These are phyloP conservation scores for Pavo muticus DNA, from an alignment of 2,113 vertebrate genomes.

Conservation along the genomic window DNA sequence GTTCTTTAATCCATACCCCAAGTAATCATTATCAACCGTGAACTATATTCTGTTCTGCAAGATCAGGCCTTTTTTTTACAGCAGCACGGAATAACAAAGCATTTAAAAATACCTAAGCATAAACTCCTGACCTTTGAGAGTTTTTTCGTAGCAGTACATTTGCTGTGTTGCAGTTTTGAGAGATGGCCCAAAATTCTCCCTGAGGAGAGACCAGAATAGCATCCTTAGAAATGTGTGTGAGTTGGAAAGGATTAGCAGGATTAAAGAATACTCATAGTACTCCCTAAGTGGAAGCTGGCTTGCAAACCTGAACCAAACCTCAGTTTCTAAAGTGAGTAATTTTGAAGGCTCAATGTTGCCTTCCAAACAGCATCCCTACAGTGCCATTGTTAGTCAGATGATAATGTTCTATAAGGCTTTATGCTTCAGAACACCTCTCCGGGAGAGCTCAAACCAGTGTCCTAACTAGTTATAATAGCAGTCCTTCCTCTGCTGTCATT, in stretches of 20 bases:
- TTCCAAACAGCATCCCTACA: not conserved
- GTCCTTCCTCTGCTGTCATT: not conserved
- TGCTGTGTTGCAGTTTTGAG: conserved; percentile 7
- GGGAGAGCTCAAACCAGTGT: not conserved
- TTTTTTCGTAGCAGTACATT: not conserved
- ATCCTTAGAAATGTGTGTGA: conserved; percentile 11
- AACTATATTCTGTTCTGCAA: not conserved
- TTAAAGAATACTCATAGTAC: not conserved
- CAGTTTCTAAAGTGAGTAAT: not conserved
- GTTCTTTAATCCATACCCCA: not conserved
- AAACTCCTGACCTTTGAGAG: conserved; percentile 39
- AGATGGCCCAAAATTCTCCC: conserved; percentile 11
- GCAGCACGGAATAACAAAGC: not conserved
- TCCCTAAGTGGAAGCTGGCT: not conserved
- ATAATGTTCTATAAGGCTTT: conserved; percentile 12
- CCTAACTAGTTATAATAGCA: not conserved
- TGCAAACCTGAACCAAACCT: conserved; percentile 15
- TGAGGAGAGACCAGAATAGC: conserved; percentile 30
- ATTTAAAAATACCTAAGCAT: conserved; percentile 31
- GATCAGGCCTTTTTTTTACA: not conserved
- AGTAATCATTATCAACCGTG: not conserved
- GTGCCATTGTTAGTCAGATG: conserved; percentile 27
- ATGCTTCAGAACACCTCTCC: not conserved
- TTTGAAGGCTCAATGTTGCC: conserved; percentile 17
- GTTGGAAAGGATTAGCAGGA: conserved; percentile 27